A percentile compares a stretch with the other conserved stretches of the same genome.
Conservation (phyloP, 2,888 invertebrate species). For the Acrobasis consociella region DNA sequence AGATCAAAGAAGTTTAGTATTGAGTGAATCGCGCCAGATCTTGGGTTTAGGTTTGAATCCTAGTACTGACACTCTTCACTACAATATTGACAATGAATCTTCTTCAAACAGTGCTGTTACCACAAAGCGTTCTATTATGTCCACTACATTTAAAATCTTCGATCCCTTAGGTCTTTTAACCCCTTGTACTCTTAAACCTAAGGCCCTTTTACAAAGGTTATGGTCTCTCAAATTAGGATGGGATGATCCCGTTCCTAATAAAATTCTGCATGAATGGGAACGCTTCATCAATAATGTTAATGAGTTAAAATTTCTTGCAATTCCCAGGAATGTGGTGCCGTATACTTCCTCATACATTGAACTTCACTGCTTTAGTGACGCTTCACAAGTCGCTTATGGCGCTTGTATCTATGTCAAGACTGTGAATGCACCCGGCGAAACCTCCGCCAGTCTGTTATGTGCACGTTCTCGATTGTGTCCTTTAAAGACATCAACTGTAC, state of each 20-base stretch:
- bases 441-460: not conserved
- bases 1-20: not conserved
- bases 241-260: not conserved
- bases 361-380: not conserved
- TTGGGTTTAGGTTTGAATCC: not conserved
- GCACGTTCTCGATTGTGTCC: not conserved
- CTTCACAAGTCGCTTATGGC: not conserved
- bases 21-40: not conserved
- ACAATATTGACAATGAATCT: not conserved
- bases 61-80: not conserved
- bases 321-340: not conserved
- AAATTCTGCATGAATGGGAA: not conserved
- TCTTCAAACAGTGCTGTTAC: not conserved
- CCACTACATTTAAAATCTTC: not conserved
- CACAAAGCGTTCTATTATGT: not conserved
- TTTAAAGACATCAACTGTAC: not conserved
- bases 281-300: not conserved
- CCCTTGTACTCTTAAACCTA: not conserved
- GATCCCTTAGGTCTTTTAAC: not conserved
- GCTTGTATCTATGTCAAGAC: constrained; percentile 1
- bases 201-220: not conserved
- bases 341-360: not conserved
- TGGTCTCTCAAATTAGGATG: not conserved
- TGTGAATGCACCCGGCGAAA: not conserved
- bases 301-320: not conserved